Conservation (phyloP, 2,113 vertebrate species). For the Proterorhinus semilunaris region DNA sequence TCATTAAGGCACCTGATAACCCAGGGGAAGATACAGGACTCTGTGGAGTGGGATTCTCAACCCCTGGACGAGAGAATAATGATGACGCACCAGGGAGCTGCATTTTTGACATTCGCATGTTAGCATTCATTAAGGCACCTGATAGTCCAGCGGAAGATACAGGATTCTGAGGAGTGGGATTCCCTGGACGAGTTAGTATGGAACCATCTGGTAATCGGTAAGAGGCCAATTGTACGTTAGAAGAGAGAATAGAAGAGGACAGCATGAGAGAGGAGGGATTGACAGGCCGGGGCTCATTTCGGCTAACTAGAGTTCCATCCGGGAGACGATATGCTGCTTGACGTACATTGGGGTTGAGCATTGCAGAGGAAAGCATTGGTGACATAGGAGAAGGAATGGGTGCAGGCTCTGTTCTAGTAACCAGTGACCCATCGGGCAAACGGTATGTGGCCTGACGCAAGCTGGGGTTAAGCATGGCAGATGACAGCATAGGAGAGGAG, state of each 20-base stretch:
- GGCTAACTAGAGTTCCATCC: conserved; percentile 50
- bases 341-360: conserved; percentile 47
- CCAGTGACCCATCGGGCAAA: conserved; percentile 61
- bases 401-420: conserved; percentile 51
- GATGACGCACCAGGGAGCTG: conserved; percentile 60
- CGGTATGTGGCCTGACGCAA: conserved; percentile 60
- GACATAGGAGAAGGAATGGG: conserved; percentile 30
- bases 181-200: conserved; percentile 34
- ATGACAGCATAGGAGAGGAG: conserved; percentile 57
- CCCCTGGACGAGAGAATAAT: conserved; percentile 41
- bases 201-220: conserved; percentile 65
- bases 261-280: conserved; percentile 47
- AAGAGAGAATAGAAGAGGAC: conserved; percentile 62
- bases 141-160: conserved; percentile 47
- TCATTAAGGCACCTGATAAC: conserved; percentile 56
- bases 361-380: conserved; percentile 59
- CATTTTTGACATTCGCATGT: conserved; percentile 57
- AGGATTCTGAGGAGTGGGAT: conserved; percentile 27
- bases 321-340: conserved; percentile 53
- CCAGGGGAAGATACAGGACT: conserved; percentile 36
- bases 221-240: conserved; percentile 53
- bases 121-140: conserved; percentile 57
- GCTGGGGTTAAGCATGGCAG: conserved; percentile 57
- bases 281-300: conserved; percentile 38
- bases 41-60: conserved; percentile 27